phyloP scores from a whole-genome alignment of 2,888 invertebrate genomes.

The Polietes domitor region DNA sequence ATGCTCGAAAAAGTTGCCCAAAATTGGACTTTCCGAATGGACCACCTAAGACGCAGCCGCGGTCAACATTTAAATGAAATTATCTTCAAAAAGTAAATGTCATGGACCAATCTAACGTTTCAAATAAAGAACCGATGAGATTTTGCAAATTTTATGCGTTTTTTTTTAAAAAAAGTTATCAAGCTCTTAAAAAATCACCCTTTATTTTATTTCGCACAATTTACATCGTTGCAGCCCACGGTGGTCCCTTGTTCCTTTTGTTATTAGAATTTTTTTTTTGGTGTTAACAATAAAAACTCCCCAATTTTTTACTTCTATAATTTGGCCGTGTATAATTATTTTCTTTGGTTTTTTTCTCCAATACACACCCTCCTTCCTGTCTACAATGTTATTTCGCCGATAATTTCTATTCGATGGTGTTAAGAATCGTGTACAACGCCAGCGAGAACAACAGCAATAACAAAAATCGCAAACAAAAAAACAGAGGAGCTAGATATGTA shows the following conservation, averaged over 20 bases:
- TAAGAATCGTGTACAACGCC: slow-evolving; percentile 28
- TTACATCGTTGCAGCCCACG: background rate
- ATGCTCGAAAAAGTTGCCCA: no score
- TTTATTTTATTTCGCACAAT: no score
- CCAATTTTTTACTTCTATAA: background rate
- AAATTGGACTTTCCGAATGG: no score
- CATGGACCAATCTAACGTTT: no score
- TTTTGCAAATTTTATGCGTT: no score
- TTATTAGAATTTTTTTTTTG: background rate
- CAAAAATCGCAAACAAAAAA: slow-evolving; percentile 36
- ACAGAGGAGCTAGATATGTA: slow-evolving; percentile 24
- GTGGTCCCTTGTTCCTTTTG: background rate
- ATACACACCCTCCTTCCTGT: background rate
- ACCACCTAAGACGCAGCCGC: no score
- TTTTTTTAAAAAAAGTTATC: no score
- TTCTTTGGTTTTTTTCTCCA: background rate
- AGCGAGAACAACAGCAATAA: background rate
- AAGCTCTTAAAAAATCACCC: no score
- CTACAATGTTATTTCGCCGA: background rate
- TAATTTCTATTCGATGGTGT: slow-evolving; percentile 54
- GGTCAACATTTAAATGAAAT: no score
- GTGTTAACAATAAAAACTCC: background rate
- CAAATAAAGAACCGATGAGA: no score
- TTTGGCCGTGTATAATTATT: slow-evolving; percentile 22
- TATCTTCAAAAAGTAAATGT: no score